These are phyloP conservation scores for Calycopis cecrops DNA, from an alignment of 1,140 invertebrate species.

Conservation along the genomic window DNA sequence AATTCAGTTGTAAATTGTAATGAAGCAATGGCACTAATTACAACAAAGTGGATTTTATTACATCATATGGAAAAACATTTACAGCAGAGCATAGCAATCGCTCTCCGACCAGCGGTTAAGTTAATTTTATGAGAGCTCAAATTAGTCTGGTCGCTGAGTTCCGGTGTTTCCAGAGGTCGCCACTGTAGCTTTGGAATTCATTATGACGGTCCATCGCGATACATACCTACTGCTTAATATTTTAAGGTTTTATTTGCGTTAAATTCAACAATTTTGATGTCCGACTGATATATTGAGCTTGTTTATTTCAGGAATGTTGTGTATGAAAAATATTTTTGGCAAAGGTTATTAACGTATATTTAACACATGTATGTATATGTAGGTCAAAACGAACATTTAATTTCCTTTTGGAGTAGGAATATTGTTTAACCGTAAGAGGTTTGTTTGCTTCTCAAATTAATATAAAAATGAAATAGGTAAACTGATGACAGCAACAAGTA, in stretches of 20 bases:
- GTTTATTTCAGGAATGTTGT: neutral
- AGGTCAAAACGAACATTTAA: too few species aligned
- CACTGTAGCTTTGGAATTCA: constrained; percentile 15
- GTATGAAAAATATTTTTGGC: neutral
- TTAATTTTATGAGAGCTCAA: constrained; percentile 11
- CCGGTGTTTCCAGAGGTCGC: constrained; percentile 15
- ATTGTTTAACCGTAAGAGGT: too few species aligned
- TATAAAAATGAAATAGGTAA: too few species aligned
- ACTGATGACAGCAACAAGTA: too few species aligned
- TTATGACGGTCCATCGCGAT: neutral
- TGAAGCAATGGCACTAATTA: too few species aligned
- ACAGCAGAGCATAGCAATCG: neutral
- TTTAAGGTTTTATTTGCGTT: neutral
- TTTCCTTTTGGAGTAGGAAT: too few species aligned
- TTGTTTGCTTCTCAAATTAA: too few species aligned
- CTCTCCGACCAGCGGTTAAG: neutral
- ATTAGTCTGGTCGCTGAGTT: constrained; percentile 8
- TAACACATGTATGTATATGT: too few species aligned
- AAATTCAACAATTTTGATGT: neutral
- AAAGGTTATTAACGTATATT: too few species aligned
- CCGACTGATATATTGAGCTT: neutral
- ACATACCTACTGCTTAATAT: neutral
- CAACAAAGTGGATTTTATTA: too few species aligned
- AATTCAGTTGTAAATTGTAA: too few species aligned
- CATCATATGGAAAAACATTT: too few species aligned